phyloP scores from a whole-genome alignment of 1,140 invertebrate genomes.

The Apolygus lucorum region DNA sequence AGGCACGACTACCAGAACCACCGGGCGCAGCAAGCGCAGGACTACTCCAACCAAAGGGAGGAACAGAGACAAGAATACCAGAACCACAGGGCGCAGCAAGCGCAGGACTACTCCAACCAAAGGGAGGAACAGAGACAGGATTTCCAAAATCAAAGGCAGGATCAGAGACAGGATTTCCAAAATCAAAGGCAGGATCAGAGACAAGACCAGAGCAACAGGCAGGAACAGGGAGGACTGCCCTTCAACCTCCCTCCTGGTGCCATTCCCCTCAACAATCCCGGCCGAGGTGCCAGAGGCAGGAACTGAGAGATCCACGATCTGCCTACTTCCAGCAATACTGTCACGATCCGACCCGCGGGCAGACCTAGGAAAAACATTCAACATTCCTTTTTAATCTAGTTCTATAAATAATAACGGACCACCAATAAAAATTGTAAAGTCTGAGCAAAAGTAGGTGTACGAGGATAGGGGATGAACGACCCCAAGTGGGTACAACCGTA shows the following conservation, averaged over 20 bases:
- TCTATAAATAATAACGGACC: too few relatives aligned
- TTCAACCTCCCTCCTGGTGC: constrained; percentile 30
- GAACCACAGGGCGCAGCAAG: constrained; percentile 32
- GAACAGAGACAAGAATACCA: constrained; percentile 27
- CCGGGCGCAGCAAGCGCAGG: constrained; percentile 23
- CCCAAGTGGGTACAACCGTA: too few relatives aligned
- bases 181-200: constrained; percentile 24
- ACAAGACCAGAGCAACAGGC: constrained; percentile 16
- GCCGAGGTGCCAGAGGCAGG: too few relatives aligned
- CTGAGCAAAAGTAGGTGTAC: too few relatives aligned
- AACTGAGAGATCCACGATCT: too few relatives aligned
- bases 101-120: constrained; percentile 29
- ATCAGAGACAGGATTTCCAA: constrained; percentile 26
- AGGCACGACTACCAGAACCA: constrained; percentile 31
- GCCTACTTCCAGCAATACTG: too few relatives aligned
- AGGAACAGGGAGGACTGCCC: too few relatives aligned
- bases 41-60: constrained; percentile 30
- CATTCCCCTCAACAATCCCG: constrained; percentile 23
- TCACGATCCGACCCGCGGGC: too few relatives aligned
- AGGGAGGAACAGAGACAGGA: constrained; percentile 24
- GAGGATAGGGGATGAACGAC: too few relatives aligned
- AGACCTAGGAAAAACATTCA: too few relatives aligned
- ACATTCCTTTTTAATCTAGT: too few relatives aligned
- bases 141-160: constrained; percentile 1
- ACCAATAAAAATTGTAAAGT: too few relatives aligned